Evolutionary conservation across 2,113 vertebrate genomes (phyloP), one percentile per base, ranked within the genome.

Genomic region (Bagarius yarrelli): DNA sequence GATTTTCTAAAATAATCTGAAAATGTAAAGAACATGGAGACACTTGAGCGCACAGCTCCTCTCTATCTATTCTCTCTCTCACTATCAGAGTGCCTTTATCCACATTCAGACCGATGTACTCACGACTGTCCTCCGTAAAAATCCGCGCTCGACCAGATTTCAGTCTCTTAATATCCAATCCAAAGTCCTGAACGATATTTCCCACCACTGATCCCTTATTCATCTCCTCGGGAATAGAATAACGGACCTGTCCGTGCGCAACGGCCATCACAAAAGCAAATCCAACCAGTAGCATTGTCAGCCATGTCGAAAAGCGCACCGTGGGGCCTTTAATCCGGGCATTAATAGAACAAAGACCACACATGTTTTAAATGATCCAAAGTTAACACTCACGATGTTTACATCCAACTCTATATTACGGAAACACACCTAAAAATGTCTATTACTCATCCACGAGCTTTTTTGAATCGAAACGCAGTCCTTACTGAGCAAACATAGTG

Each of bases 1-100:
- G 91, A 67, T 93, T 93, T 85, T 94, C 88, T 83, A 92, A 80
- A 80, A 95, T 86, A n/a, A 87, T 81, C 71, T 91, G 85, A 82
- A 90, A 85, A 76, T 87, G 86, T 72, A 92, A 82, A 30, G 85
- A 78, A 50, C 89, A 92, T 8, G 73, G 71, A 27, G 82, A 73
- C 55, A 84, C 81, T 76, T 85, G 81, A 12, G 80, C 83, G 78
- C 89, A 91, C 34, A 91, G 63, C 27, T 66, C 56, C 30, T 89
- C 90, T 75, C 90, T 84, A 57, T 91, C 89, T 82, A 91, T 89
- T 19, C 82, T 88, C 59, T 86, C 81, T 70, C 67, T 88, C 67
- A 90, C 81, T 34, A 86, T 57, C 61, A 90, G 82, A 47, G 88
- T 85, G 13, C 91, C 90, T 86, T 88, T 88, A 69, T 88, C 81